phyloP scores from a whole-genome alignment of 2,113 vertebrate genomes.

The Anoplopoma fimbria region DNA sequence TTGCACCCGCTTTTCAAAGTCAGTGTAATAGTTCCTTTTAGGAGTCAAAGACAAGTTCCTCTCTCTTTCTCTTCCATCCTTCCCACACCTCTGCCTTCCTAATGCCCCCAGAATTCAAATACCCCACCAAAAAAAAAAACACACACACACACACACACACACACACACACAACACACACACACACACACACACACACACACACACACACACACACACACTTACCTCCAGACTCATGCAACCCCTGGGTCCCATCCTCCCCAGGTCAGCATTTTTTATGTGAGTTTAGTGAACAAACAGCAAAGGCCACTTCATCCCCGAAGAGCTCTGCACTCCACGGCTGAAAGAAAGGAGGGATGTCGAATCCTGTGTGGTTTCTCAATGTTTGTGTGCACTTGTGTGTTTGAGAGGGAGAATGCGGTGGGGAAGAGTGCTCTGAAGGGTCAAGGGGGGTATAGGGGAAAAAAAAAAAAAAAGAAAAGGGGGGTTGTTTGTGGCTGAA shows the following conservation, averaged over 20 bases:
- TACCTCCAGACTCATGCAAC: conserved; percentile 44
- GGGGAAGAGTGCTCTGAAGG: conserved; percentile 49
- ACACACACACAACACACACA: conserved; percentile 36
- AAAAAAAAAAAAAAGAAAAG: neutral
- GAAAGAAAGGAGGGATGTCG: conserved; percentile 43
- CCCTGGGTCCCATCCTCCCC: conserved; percentile 30
- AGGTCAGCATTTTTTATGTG: conserved; percentile 67
- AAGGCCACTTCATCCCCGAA: conserved; percentile 56
- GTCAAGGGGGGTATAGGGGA: conserved; percentile 42
- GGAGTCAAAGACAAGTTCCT: neutral
- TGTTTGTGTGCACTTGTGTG: conserved; percentile 43
- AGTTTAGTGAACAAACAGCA: conserved; percentile 73
- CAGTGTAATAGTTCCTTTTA: neutral
- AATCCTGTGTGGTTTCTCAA: conserved; percentile 44
- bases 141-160: neutral
- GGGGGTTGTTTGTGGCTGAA: conserved; percentile 72
- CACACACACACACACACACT: conserved; percentile 48
- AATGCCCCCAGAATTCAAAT: conserved; percentile 64
- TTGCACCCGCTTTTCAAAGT: neutral
- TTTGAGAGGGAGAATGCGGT: conserved; percentile 45
- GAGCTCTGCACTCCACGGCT: conserved; percentile 39
- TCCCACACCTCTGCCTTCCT: conserved; percentile 41
- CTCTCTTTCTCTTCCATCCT: neutral
- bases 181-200: conserved; percentile 45
- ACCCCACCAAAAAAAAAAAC: conserved; percentile 49